phyloP scores from a whole-genome alignment of 2,888 invertebrate genomes.

The Crepidodera aurea region DNA sequence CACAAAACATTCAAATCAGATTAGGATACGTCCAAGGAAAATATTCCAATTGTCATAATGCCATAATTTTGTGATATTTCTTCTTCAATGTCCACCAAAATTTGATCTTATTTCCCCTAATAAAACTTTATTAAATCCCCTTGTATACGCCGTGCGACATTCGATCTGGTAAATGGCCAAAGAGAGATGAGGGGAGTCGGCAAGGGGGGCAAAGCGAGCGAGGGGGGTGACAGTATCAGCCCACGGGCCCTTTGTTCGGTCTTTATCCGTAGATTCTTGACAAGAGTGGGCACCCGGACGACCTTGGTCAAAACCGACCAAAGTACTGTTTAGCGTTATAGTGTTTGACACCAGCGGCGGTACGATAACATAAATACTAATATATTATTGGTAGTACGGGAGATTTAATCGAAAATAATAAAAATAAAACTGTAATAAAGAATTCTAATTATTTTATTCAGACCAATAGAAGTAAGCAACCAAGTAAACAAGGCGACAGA shows the following conservation, averaged over 20 bases:
- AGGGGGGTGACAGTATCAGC: constrained; percentile 36
- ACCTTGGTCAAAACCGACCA: constrained; percentile 46
- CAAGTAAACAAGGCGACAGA: too few relatives aligned
- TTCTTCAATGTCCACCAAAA: too few relatives aligned
- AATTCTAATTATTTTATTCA: too few relatives aligned
- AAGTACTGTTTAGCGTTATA: constrained; percentile 29
- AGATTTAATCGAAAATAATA: not conserved
- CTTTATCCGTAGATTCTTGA: constrained; percentile 43
- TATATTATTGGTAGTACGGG: constrained; percentile 25
- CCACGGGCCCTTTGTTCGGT: constrained; percentile 45
- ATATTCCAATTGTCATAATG: too few relatives aligned
- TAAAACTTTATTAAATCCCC: too few relatives aligned
- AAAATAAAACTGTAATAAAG: too few relatives aligned
- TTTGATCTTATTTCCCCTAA: too few relatives aligned
- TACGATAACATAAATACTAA: constrained; percentile 24
- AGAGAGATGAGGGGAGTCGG: constrained; percentile 10
- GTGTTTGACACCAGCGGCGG: constrained; percentile 30
- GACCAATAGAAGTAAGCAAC: too few relatives aligned
- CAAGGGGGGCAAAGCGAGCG: constrained; percentile 17
- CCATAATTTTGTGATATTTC: too few relatives aligned
- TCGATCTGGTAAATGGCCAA: constrained; percentile 28
- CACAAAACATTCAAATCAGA: too few relatives aligned
- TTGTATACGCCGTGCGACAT: constrained; percentile 17
- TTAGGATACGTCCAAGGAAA: too few relatives aligned
- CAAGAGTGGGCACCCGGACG: constrained; percentile 48